Evolutionary conservation across 2,888 invertebrate genomes (phyloP), one percentile per base, ranked within the genome.

Genomic region (Conops quadrifasciatus): DNA sequence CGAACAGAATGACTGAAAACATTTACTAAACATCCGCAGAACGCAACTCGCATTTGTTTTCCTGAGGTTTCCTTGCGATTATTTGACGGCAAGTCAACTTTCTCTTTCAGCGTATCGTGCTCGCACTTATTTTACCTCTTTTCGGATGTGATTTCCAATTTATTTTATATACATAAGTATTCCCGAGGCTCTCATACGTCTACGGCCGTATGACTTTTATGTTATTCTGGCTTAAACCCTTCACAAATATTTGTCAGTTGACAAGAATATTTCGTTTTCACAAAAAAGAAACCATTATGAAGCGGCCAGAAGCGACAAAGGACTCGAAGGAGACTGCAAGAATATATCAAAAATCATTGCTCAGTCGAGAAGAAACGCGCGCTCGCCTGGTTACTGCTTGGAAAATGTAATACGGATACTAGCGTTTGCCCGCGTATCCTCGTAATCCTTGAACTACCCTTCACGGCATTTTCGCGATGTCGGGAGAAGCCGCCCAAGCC

Each of bases 251-350:
- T 76, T 80, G 80, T 81, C 80, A 80, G 78, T 76, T 78, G 75
- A 80, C 81, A 80, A 76, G 80, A 74, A 78, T 80, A 77, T 73
- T 78, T 81, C 79, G 78, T 80, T 80, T 79, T 76, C 74, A 24
- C 2, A 16, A 26, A 30, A 30, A 16, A 56, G 28, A 58, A 67
- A 68, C 24, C 53, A 9, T 5, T 21, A 9, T 19, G 21, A 49
- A 49, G 47, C 56, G 5, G 16, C 16, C 26, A 13, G 24, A 43
- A 43, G 36, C 7, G 5, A 24, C 4, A 47, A 47, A 43, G 67
- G 43, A 58, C 26, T 45, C 21, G 30, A 30, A 28, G 21, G 51
- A 26, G 65, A 65, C 51, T 28, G 26, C 26, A 59, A 24, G 45
- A 19, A 30, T 28, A 59, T 30, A 59, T 56, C 5, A 16, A 16